phyloP scores from a whole-genome alignment of 2,113 vertebrate species.

The Heterochromis multidens region DNA sequence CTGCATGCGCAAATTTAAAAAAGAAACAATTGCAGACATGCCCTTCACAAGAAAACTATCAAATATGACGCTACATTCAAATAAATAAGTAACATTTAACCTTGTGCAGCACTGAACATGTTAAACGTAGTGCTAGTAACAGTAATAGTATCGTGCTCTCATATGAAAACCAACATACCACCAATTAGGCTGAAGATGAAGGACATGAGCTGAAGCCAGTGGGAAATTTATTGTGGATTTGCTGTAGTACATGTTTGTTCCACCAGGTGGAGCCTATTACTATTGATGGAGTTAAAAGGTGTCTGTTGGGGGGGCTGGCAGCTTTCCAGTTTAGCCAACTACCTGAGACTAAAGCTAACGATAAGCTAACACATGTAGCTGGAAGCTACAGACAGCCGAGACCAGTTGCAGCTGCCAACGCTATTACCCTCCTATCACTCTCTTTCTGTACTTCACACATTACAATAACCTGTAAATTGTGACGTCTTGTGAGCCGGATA shows the following conservation, averaged over 20 bases:
- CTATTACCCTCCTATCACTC: no score
- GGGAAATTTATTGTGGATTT: neutral
- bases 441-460: neutral
- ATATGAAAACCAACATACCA: neutral
- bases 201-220: neutral
- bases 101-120: neutral
- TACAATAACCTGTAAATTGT: neutral
- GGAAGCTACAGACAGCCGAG: no score
- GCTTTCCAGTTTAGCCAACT: neutral
- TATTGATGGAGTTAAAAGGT: neutral
- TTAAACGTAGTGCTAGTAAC: neutral
- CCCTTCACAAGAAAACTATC: neutral
- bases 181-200: neutral
- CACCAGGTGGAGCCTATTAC: neutral
- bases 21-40: neutral
- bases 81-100: neutral
- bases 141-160: neutral
- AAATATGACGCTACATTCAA: neutral
- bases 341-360: neutral
- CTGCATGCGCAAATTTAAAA: rapidly evolving
- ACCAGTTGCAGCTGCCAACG: no score
- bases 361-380: no score
- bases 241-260: neutral
- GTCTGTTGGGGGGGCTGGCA: neutral
- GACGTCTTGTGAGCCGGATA: neutral